Evolutionary conservation across 2,888 invertebrate species (phyloP).

Genomic region (Penaeus monodon): DNA sequence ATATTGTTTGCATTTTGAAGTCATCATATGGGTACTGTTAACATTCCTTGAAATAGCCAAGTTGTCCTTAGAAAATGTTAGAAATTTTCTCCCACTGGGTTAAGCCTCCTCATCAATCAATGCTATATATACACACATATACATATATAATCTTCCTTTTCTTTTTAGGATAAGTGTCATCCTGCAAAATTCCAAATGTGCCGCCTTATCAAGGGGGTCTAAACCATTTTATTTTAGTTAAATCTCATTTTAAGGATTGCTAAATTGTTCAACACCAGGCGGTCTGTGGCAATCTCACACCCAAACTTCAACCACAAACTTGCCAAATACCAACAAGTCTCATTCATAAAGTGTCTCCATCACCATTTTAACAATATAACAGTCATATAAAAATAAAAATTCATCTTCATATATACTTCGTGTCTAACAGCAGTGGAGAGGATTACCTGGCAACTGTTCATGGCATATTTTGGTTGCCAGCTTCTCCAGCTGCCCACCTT

Average conservation of each 20-base stretch:
- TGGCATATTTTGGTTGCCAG: slow-evolving; percentile 32
- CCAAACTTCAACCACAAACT: slow-evolving; percentile 46
- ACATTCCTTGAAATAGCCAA: slow-evolving; percentile 26
- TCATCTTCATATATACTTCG: slow-evolving; percentile 61
- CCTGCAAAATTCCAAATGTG: slow-evolving; percentile 22
- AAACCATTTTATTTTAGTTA: slow-evolving; percentile 20
- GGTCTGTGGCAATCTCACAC: slow-evolving; percentile 49
- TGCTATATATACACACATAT: too few species aligned
- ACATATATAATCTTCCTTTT: slow-evolving; percentile 14
- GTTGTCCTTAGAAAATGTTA: slow-evolving; percentile 18
- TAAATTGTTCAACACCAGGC: slow-evolving; percentile 39
- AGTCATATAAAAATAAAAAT: slow-evolving; percentile 63
- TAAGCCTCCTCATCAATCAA: slow-evolving; percentile 8
- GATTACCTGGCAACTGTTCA: slow-evolving; percentile 38
- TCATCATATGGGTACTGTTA: not conserved
- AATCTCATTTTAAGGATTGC: slow-evolving; percentile 26
- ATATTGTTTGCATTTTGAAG: slow-evolving; percentile 2
- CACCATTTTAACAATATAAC: slow-evolving; percentile 62
- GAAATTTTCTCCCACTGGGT: slow-evolving; percentile 12
- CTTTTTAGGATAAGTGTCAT: slow-evolving; percentile 7
- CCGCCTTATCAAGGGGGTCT: not conserved
- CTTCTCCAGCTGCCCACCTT: slow-evolving; percentile 59
- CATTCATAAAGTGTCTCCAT: slow-evolving; percentile 44
- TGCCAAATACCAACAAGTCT: slow-evolving; percentile 52
- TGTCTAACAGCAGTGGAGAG: slow-evolving; percentile 58